Base-by-base conservation (phyloP, 2,888 invertebrate genomes). In the Orgyia antiqua region DNA sequence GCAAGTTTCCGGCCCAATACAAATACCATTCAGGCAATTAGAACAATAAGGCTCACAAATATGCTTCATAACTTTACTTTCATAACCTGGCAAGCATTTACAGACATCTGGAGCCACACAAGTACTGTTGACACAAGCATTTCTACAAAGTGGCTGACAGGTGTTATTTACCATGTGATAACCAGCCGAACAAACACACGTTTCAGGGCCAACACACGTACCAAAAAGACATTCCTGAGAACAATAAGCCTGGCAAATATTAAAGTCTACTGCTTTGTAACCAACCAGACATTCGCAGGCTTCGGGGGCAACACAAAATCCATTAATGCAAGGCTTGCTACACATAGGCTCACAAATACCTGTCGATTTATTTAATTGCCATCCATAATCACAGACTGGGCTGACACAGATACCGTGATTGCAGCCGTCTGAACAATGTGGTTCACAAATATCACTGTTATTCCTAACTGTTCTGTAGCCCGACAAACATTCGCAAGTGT, bases 151-250 rank as follows among this genome's bases (percentile, higher is more conserved):
- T 2, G 35, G 35, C 2, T 24, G 10, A 20, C 35, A 35, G 1
- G 20, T 10, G 13, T 13, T 13, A 6, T 11, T 13, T 7, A 19
- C 17, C 13, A 19, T 33, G 10, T 18, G 13, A 8, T 28, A 33
- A 0, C 33, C 33, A 1, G 24, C 2, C 3, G 28, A 15, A 9
- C 33, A 33, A 6, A 5, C 4, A 5, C 49, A 50, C 8, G 31
- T 39, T 5, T 46, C 33, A 1, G 41, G 43, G 4, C 28, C 29
- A 4, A 24, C 13, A 19, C 40, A 40, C 1, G 18, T 15, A 1
- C 19, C 15, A 11, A 27, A 20, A 0, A 27, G 3, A 3, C 34
- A 41, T 2, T 26, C 12, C 2, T 20, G 18, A 4, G 8, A 15
- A 17, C 41, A 35, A 12, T 35, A 6, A 10, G 41, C 33, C 10